Conservation (phyloP, 2,888 invertebrate species). For the Cheilosia grossa region DNA sequence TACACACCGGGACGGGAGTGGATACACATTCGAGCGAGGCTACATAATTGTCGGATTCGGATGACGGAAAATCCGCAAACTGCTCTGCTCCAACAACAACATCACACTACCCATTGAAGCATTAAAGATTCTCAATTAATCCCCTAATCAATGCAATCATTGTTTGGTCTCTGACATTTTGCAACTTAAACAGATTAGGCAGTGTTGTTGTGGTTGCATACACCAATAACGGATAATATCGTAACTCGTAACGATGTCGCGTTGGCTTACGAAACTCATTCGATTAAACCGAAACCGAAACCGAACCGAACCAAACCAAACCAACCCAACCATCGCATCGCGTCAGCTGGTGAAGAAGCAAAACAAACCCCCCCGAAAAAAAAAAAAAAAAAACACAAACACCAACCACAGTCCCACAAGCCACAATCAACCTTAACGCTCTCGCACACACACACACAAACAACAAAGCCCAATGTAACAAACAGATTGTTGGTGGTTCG, state of each 20-base stretch:
- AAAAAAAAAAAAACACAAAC: conserved; percentile 1
- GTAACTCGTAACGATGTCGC: conserved; percentile 61
- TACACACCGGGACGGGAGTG: conserved; percentile 4
- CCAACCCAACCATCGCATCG: conserved; percentile 10
- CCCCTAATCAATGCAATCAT: conserved; percentile 65
- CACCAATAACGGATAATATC: conserved; percentile 35
- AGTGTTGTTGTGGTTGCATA: conserved; percentile 18
- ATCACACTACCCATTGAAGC: conserved; percentile 16
- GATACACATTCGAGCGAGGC: conserved; percentile 43
- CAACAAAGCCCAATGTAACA: conserved; percentile 62
- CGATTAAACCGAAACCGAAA: background rate
- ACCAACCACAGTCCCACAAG: conserved; percentile 9
- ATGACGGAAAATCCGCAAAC: conserved; percentile 50
- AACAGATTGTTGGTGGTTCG: conserved; percentile 67
- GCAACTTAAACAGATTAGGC: conserved; percentile 13
- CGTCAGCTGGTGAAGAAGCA: conserved; percentile 45
- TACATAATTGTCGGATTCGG: conserved; percentile 51
- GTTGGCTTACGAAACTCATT: conserved; percentile 60
- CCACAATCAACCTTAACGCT: conserved; percentile 1
- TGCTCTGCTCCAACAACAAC: background rate
- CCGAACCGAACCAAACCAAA: background rate
- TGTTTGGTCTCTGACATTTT: conserved; percentile 50
- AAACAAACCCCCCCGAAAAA: conserved; percentile 63
- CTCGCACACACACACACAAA: conserved; percentile 25
- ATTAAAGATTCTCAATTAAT: conserved; percentile 50